These are phyloP conservation scores for Ceryle rudis DNA, from an alignment of 2,797 vertebrate species.

Conservation along the genomic window DNA sequence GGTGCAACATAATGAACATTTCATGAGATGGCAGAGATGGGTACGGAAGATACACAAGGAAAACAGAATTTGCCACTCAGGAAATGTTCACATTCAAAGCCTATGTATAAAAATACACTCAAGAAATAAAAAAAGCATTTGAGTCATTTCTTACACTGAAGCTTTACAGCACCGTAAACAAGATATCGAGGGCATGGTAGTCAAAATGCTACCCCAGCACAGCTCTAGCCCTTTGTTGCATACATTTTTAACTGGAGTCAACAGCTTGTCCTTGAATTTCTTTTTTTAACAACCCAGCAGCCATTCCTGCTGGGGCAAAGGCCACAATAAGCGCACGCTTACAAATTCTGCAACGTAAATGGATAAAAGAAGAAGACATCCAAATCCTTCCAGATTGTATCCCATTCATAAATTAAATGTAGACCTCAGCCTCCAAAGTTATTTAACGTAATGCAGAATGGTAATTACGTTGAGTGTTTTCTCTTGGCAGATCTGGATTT, in stretches of 20 bases:
- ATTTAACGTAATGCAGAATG: background rate
- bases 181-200: background rate
- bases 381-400: background rate
- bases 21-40: constrained; percentile 2
- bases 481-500: background rate
- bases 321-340: background rate
- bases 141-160: background rate
- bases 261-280: background rate
- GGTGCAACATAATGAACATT: background rate
- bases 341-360: background rate
- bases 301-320: background rate
- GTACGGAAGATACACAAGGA: background rate
- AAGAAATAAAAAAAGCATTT: background rate
- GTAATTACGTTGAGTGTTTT: constrained; percentile 16
- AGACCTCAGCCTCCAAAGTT: background rate
- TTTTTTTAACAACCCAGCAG: background rate
- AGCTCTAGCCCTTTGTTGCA: background rate
- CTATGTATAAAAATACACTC: background rate
- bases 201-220: background rate
- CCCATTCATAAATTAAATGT: background rate
- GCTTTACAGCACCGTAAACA: background rate
- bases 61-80: background rate
- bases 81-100: background rate
- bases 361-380: background rate
- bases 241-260: background rate